Evolutionary conservation across 2,113 vertebrate species (phyloP).

Genomic region (Poicephalus gulielmi): DNA sequence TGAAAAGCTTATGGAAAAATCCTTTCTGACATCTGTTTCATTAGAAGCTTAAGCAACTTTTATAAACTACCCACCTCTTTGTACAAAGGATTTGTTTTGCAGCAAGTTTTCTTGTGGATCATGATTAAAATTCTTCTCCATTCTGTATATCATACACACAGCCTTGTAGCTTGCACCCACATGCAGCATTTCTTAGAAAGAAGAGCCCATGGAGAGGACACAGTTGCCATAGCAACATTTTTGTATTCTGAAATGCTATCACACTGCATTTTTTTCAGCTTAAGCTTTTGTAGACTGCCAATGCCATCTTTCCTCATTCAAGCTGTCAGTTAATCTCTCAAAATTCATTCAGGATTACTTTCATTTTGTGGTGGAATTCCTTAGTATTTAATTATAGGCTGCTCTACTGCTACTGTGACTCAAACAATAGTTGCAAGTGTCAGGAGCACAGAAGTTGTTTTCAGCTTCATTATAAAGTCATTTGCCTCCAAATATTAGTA

Average conservation of each 20-base stretch:
- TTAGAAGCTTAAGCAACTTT: background rate
- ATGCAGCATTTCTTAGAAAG: conserved; percentile 34
- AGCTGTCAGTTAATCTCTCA: conserved; percentile 20
- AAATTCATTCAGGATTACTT: conserved; percentile 5
- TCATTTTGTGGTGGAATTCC: conserved; percentile 2
- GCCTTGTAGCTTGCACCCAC: background rate
- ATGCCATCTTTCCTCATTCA: conserved; percentile 28
- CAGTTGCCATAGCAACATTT: conserved; percentile 48
- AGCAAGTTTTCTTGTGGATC: background rate
- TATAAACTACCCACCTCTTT: background rate
- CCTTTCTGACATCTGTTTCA: conserved; percentile 12
- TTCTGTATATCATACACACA: background rate
- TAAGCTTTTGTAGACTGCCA: conserved; percentile 20
- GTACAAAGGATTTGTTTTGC: background rate
- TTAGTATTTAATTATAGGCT: background rate
- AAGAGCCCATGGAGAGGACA: background rate
- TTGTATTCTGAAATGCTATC: conserved; percentile 24
- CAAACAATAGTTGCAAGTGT: background rate
- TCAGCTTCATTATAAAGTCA: background rate
- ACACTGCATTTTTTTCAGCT: background rate
- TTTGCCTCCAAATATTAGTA: background rate
- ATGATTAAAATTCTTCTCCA: background rate
- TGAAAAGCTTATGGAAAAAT: background rate
- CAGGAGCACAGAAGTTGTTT: background rate
- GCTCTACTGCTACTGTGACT: background rate